Evolutionary conservation across 1,140 invertebrate species (phyloP), one percentile per base, ranked within the genome.

Genomic region (Plectus sambesii): DNA sequence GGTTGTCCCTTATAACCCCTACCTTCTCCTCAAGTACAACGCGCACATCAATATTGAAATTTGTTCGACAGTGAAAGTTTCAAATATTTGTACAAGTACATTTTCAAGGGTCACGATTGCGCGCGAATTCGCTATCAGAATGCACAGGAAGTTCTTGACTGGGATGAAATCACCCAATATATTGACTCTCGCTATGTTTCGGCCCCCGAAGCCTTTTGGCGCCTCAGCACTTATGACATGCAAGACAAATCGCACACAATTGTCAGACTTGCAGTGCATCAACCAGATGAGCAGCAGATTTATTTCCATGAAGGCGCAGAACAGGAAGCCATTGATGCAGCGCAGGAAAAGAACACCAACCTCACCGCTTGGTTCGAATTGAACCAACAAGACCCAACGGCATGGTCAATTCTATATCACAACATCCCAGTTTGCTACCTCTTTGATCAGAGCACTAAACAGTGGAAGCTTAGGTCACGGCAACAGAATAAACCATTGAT

Each of bases 171-270:
- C 3, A 47, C 30, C 3, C 20, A 1, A 3, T 72, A 66, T 46
- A 46, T 71, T 59, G 56, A 56, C 41, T 70, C 67, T 39, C 53
- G 72, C 24, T 75, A 74, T 62, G 62, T 74, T 12, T 69, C 66
- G 37, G 56, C 60, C 44, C 58, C 54, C 48, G 70, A 74, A 62
- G 72, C 72, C 30, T 51, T 59, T 44, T 74, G 69, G 69, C 48
- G 61, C 39, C 68, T 74, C 29, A 60, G 68, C 5, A 38, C 50
- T 35, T 71, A 68, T 47, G 53, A 55, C 15, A 63, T 73, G 25
- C 67, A 71, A 41, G 61, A 71, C 47, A 39, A 59, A 25, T 54
- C 63, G 49, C 70, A 69, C 38, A 19, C 63, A 33, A 62, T 73
- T 41, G 20, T 68, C 8, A 68, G 74, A 39, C 65, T 75, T 27